Evolutionary conservation across 2,888 invertebrate genomes (phyloP), one percentile per base, ranked within the genome.

Genomic region (Yponomeuta sedellus): DNA sequence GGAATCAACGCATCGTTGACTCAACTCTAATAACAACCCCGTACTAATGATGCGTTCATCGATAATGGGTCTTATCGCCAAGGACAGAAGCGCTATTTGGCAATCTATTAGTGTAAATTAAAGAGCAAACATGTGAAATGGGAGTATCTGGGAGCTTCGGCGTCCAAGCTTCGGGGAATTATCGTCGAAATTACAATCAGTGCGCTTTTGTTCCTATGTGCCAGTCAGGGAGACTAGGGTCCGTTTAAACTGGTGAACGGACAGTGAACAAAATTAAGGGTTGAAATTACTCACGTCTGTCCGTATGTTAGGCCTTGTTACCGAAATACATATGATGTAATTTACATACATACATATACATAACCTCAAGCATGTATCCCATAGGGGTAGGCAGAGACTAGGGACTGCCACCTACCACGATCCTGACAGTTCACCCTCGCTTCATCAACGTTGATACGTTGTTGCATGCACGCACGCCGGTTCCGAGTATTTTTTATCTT

Each of bases 111-210:
- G 34, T 34, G 44, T 52, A 16, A 52, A 52, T 52, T 52, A 52
- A 52, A 52, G 44, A 52, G 44, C 44, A 52, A 52, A 52, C 44
- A 52, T 52, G 44, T 52, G 44, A 52, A 52, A 52, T 34, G 10
- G 34, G 34, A 34, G 34, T 52, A 52, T 52, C 44, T 12, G 44
- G 44, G 44, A 52, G 44, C 16, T 1, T 16, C 44, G 16, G 16
- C 44, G 44, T 52, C 44, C 44, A 52, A 52, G 44, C 44, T 52
- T 52, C 16, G 44, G 66, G 66, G 62, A 52, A 57, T 66, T 65
- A 68, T 69, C 70, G 62, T 67, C 67, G 65, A 68, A 69, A 71
- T 70, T 70, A 70, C 69, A 70, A 71, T 69, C 69, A 69, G 67
- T 67, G 66, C 22, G 66, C 71, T 67, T 70, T 71, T 71, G 69